These are phyloP conservation scores for Taeniopygia guttata DNA, from an alignment of 2,797 vertebrate species.

Conservation along the genomic window DNA sequence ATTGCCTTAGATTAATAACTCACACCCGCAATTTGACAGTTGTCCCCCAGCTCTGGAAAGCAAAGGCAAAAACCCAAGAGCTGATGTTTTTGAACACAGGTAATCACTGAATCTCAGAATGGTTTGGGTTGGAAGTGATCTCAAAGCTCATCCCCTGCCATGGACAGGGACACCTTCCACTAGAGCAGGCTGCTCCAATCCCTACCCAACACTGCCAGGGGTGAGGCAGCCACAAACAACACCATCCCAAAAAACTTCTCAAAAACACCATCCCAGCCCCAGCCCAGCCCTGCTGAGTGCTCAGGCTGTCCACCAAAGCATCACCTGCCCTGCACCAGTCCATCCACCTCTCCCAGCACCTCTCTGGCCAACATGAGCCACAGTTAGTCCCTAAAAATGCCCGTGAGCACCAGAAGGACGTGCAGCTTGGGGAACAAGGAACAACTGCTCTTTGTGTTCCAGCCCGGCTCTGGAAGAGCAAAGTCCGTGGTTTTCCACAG, in stretches of 20 bases:
- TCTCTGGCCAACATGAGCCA: rapidly evolving
- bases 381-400: rapidly evolving
- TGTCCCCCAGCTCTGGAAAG: not conserved
- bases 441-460: not conserved
- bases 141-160: not conserved
- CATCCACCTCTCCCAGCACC: not conserved
- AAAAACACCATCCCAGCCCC: not conserved
- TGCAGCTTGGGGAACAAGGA: not conserved
- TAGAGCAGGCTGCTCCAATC: not conserved
- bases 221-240: not conserved
- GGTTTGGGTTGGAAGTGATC: not conserved
- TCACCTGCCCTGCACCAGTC: not conserved
- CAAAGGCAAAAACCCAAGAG: not conserved
- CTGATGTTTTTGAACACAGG: not conserved
- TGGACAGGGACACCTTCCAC: not conserved
- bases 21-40: not conserved
- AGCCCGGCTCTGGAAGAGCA: not conserved
- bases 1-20: not conserved
- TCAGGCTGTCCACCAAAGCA: not conserved
- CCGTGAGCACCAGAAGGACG: not conserved
- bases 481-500: not conserved
- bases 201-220: not conserved
- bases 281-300: not conserved
- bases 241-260: not conserved
- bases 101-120: not conserved